Evolutionary conservation across 1,140 invertebrate genomes (phyloP).

Genomic region (Marisa cornuarietis): DNA sequence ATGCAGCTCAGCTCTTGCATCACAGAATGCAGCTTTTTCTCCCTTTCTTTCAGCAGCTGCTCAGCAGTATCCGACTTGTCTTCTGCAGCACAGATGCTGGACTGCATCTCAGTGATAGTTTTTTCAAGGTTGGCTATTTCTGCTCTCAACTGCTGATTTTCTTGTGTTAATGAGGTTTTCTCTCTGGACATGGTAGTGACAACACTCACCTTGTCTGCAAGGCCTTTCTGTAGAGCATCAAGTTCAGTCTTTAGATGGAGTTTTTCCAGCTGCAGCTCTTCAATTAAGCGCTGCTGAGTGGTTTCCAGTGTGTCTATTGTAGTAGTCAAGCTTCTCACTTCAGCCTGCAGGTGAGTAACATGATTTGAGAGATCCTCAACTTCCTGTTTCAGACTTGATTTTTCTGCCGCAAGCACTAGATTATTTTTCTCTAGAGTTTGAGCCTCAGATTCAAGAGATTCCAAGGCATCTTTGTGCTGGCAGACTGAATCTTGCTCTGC

Average conservation of each 20-base stretch:
- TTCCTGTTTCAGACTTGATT: slow-evolving; percentile 25
- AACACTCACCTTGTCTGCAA: background rate
- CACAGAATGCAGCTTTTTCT: slow-evolving; percentile 8
- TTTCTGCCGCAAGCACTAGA: slow-evolving; percentile 23
- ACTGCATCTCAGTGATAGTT: background rate
- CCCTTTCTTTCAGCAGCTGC: slow-evolving; percentile 8
- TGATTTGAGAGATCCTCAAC: slow-evolving; percentile 17
- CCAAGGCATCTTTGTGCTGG: slow-evolving; percentile 37
- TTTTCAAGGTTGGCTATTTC: slow-evolving; percentile 6
- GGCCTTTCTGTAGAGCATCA: background rate
- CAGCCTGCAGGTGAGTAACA: background rate
- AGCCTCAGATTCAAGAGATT: slow-evolving; percentile 37
- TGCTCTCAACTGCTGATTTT: background rate
- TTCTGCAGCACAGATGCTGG: background rate
- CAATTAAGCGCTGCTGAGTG: background rate
- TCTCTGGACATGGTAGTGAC: background rate
- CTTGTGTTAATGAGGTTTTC: background rate
- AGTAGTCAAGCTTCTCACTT: background rate
- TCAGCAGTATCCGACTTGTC: background rate
- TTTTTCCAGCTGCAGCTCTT: slow-evolving; percentile 10
- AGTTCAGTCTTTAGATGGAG: background rate
- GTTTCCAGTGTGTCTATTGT: background rate
- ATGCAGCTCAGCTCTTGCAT: background rate
- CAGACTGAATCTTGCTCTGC: slow-evolving; percentile 23
- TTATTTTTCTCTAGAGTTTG: slow-evolving; percentile 24